Percentiles rank a stretch among this genome's conserved stretches.
phyloP scores from a whole-genome alignment of 2,888 invertebrate genomes.

The Callyntrura sp. region DNA sequence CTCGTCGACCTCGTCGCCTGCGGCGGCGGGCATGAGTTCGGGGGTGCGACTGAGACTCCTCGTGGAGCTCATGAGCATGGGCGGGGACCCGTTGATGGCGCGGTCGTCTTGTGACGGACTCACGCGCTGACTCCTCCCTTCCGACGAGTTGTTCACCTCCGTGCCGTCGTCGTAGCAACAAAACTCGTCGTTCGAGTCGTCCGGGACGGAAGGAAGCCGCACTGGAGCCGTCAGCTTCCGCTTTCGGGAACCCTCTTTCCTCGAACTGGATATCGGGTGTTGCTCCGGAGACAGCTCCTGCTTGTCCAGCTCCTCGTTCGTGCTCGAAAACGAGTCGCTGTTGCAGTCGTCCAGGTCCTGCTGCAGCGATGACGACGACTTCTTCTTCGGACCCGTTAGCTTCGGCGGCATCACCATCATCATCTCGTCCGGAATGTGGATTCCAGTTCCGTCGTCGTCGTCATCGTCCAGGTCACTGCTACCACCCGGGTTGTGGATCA shows the following conservation, averaged over 20 bases:
- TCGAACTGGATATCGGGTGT: not conserved
- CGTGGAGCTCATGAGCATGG: slow-evolving; percentile 48
- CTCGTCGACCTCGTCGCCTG: slow-evolving; percentile 17
- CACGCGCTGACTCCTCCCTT: not conserved
- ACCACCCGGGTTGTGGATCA: slow-evolving; percentile 75
- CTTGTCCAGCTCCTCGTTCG: slow-evolving; percentile 66
- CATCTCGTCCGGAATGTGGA: slow-evolving; percentile 75
- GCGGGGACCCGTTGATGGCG: slow-evolving; percentile 13
- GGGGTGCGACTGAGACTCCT: slow-evolving; percentile 50
- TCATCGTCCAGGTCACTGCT: slow-evolving; percentile 84
- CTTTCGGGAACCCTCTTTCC: slow-evolving; percentile 81
- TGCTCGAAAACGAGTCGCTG: slow-evolving; percentile 54
- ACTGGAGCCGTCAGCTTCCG: slow-evolving; percentile 82
- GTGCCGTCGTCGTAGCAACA: slow-evolving; percentile 84
- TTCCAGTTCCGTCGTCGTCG: slow-evolving; percentile 85
- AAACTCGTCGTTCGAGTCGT: slow-evolving; percentile 84
- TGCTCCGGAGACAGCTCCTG: slow-evolving; percentile 47
- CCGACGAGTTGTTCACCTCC: not conserved
- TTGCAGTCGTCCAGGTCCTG: slow-evolving; percentile 41
- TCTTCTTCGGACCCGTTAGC: not conserved
- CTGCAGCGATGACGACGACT: not conserved
- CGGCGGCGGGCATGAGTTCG: slow-evolving; percentile 47
- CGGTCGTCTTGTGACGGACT: not conserved
- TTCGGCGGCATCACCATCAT: slow-evolving; percentile 63
- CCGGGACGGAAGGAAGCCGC: slow-evolving; percentile 83